phyloP scores from a whole-genome alignment of 2,797 vertebrate species.

The Halcyon badia region DNA sequence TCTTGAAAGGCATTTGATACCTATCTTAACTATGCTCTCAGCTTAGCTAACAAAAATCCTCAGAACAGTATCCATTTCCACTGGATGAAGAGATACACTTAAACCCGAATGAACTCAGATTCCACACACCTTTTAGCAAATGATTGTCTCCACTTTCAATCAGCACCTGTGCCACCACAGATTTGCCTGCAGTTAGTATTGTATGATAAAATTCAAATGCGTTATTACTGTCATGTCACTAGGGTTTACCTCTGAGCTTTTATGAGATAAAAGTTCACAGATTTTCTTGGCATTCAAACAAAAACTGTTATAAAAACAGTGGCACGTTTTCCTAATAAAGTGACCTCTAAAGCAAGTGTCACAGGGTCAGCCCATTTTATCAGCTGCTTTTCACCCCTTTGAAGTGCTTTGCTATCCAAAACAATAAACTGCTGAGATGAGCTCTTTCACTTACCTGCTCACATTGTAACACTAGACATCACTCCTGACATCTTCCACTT shows the following conservation, averaged over 20 bases:
- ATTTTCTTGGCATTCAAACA: neutral
- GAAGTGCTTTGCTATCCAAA: neutral
- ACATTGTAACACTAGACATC: neutral
- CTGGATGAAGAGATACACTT: neutral
- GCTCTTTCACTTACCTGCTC: neutral
- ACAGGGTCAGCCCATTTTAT: neutral
- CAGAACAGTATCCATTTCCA: fast-evolving
- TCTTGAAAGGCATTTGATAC: neutral
- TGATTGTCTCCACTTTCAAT: neutral
- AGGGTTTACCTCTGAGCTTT: neutral
- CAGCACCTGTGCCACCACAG: fast-evolving
- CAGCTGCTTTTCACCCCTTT: neutral
- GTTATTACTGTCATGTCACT: neutral
- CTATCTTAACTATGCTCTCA: neutral
- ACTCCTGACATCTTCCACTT: neutral
- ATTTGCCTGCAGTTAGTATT: neutral
- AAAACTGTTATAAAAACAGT: neutral
- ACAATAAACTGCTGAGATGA: neutral
- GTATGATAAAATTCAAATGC: neutral
- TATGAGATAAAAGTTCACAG: neutral
- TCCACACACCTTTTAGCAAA: neutral
- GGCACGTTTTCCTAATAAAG: neutral
- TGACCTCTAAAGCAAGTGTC: neutral
- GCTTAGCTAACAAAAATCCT: neutral
- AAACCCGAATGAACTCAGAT: neutral